Evolutionary conservation across 2,797 vertebrate genomes (phyloP), one percentile per base, ranked within the genome.

Genomic region (Anguilla megastoma): DNA sequence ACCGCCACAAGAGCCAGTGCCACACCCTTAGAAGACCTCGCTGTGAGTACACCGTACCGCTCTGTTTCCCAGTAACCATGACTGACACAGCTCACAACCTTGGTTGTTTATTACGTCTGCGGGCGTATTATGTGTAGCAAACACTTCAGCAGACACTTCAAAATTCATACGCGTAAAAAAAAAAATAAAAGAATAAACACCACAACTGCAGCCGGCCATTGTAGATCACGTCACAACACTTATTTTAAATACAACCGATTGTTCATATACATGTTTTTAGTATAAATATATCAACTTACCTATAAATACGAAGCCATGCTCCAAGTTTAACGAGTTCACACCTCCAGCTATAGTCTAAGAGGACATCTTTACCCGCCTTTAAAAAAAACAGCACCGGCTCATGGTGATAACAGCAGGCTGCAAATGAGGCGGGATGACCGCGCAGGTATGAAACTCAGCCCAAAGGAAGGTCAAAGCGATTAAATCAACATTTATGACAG

Each of bases 381-480:
- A 92, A 93, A 92, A 92, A 89, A 88, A 87, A 84, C 91, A 84
- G 90, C 89, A 90, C 56, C 0, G 52, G 83, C 91, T 89, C 89
- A 91, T 91, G 84, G 89, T 91, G 92, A 87, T 33, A 93, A 93
- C 92, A 91, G 89, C 92, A 86, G 91, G 88, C 90, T 79, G 90
- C 87, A 89, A 91, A 92, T 91, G 79, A 83, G 88, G 93, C 92
- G 91, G 94, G 93, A 93, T 91, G 92, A 94, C 92, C 92, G 90
- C 86, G 94, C 93, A 95, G 95, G 95, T 96, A 94, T 95, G 96
- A 94, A 95, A 95, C 95, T 95, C 92, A 93, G 94, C 90, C 93
- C 94, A 95, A 95, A 95, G 94, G 95, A 96, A 95, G 96, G 95
- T 96, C 95, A 96, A 94, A 95, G 95, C 94, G 95, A 96, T 96